Conservation (phyloP, 2,113 vertebrate genomes). For the Melozone crissalis region DNA sequence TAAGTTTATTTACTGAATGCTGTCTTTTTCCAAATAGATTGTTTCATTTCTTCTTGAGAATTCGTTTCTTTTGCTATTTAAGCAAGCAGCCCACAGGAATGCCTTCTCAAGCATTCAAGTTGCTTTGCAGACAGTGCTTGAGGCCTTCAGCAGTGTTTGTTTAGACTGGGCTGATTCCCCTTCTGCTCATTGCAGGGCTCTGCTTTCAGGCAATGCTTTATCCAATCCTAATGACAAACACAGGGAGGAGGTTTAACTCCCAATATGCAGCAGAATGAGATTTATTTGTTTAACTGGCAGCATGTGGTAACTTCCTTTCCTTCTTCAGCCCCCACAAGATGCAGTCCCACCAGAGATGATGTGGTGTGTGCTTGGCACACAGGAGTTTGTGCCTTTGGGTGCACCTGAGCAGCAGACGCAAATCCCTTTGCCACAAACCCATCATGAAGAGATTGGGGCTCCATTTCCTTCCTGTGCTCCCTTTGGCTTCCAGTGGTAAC, state of each 20-base stretch:
- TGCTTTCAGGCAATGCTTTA: background rate
- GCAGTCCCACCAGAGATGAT: background rate
- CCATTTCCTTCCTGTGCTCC: background rate
- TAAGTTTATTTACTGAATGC: conserved; percentile 13
- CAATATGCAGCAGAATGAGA: background rate
- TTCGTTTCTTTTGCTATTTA: conserved; percentile 9
- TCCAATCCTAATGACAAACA: background rate
- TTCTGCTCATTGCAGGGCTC: background rate
- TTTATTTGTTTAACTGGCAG: background rate
- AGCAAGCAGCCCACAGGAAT: background rate
- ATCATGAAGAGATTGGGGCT: background rate
- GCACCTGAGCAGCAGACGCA: background rate
- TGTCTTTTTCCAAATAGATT: background rate
- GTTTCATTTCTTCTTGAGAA: background rate
- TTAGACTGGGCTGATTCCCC: background rate
- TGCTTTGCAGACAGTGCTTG: background rate
- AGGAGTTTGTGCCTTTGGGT: background rate
- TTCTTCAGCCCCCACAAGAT: background rate
- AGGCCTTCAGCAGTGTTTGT: background rate
- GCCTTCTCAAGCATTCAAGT: background rate
- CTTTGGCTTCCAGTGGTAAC: background rate
- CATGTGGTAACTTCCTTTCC: background rate
- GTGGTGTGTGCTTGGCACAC: background rate
- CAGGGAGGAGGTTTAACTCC: background rate
- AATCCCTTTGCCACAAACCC: background rate